Evolutionary conservation across 2,113 vertebrate genomes (phyloP), one percentile per base, ranked within the genome.

Genomic region (Elephas maximus): DNA sequence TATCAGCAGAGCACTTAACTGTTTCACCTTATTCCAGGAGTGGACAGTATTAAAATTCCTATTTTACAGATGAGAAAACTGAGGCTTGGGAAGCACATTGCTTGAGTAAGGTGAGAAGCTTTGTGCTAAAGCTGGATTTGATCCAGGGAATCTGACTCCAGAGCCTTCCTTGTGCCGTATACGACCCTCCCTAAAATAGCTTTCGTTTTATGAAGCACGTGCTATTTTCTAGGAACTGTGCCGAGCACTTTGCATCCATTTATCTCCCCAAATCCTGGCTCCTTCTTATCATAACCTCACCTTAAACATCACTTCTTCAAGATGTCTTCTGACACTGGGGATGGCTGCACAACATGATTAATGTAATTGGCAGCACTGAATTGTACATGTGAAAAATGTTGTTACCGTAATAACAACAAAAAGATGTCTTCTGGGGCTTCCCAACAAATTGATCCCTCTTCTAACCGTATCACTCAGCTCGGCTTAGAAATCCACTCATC

Each of bases 201-300:
- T 95, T 93, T 83, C 74, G 30, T 81, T 91, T 81, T 90, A 65
- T 77, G 96, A 76, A 89, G 48, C 83, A 2, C 0, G 23, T 71
- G 71, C 80, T 90, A 8, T 91, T 97, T 94, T 91, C 95, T 89
- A 96, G 91, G 90, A 96, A 81, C 63, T 2, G 33, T 63, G 96
- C 93, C 18, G 23, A 94, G 69, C 57, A 8, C 88, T 90, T 91
- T 71, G 82, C 83, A 84, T 79, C 83, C 95, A 80, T 95, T 94
- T 93, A 94, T 98, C 94, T 95, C 91, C 86, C 86, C 9, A 51
- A 80, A 62, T 93, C 76, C 93, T 93, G 89, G 74, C 81, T 89
- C 86, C 69, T 45, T 62, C 77, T 88, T 60, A 44, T 74, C 89
- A 78, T 18, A 53, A 14, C 76, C 82, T 79, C 78, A 45, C 53